Percentiles rank a stretch among this genome's conserved stretches.
Evolutionary conservation across 2,113 vertebrate species (phyloP).

Genomic region (Seriola dumerili): DNA sequence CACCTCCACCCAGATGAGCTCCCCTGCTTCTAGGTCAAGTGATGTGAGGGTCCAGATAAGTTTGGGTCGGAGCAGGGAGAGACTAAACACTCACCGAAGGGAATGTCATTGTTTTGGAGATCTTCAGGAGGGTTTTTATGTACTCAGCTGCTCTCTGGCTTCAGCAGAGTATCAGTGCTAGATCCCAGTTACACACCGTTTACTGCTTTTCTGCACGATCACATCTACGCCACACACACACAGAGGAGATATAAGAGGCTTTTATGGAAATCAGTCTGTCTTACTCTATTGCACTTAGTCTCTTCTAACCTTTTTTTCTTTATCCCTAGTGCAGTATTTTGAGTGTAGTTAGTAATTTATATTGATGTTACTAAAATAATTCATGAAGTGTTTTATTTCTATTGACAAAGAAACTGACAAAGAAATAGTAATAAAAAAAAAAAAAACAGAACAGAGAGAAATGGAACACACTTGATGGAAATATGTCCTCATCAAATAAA

Average conservation of each 20-base stretch:
- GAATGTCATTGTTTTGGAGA: slow-evolving; percentile 96
- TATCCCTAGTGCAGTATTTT: background rate
- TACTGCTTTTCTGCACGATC: slow-evolving; percentile 86
- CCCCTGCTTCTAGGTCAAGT: slow-evolving; percentile 90
- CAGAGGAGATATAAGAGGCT: background rate
- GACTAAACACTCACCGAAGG: slow-evolving; percentile 96
- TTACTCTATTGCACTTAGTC: background rate
- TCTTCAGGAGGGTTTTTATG: slow-evolving; percentile 90
- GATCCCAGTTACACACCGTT: slow-evolving; percentile 90
- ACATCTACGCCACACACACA: slow-evolving; percentile 85
- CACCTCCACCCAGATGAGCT: slow-evolving; percentile 83
- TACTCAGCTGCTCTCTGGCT: slow-evolving; percentile 91
- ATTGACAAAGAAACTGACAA: too few relatives aligned
- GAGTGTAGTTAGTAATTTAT: too few relatives aligned
- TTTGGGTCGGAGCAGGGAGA: slow-evolving; percentile 85
- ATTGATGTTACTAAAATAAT: too few relatives aligned
- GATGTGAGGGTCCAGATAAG: slow-evolving; percentile 92
- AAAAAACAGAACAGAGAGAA: too few relatives aligned
- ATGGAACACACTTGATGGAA: too few relatives aligned
- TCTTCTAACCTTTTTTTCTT: background rate
- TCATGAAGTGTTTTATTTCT: too few relatives aligned
- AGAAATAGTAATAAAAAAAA: too few relatives aligned
- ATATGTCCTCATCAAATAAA: too few relatives aligned
- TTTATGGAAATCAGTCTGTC: background rate
- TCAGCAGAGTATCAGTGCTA: slow-evolving; percentile 72